These are phyloP conservation scores for Phodopus roborovskii DNA, from an alignment of 2,113 vertebrate genomes.

Conservation along the genomic window DNA sequence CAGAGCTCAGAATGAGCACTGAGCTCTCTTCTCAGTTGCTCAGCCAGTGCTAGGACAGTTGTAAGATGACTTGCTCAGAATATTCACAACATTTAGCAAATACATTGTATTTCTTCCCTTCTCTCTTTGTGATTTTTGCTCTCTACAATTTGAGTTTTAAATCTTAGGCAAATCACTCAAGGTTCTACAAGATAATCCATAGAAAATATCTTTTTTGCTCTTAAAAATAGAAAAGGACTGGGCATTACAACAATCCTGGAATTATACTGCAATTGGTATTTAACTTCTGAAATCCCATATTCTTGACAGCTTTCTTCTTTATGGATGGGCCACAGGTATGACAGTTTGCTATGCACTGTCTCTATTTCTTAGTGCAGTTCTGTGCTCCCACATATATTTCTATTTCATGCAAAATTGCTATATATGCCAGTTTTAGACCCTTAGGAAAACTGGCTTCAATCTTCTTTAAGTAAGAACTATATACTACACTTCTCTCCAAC, in stretches of 20 bases:
- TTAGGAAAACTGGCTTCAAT: conserved; percentile 54
- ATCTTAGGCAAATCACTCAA: background rate
- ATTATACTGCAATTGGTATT: background rate
- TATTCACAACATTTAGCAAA: background rate
- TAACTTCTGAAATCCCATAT: background rate
- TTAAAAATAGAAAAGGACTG: conserved; percentile 22
- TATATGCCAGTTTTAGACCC: conserved; percentile 14
- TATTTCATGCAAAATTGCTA: conserved; percentile 7
- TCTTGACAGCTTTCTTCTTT: background rate
- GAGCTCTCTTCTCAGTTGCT: background rate
- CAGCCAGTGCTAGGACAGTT: background rate
- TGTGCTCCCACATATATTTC: background rate
- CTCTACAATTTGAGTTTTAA: background rate
- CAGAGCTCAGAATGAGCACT: background rate
- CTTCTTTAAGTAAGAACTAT: conserved; percentile 5
- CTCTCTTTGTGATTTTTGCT: background rate
- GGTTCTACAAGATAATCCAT: background rate
- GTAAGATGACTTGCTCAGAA: background rate
- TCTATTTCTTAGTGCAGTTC: background rate
- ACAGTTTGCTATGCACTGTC: background rate
- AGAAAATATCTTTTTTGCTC: background rate
- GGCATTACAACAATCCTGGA: background rate
- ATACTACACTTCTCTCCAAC: background rate
- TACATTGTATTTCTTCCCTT: background rate
- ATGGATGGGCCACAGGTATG: background rate